Evolutionary conservation across 2,113 vertebrate genomes (phyloP), one percentile per base, ranked within the genome.

Genomic region (Nothoprocta pentlandii): DNA sequence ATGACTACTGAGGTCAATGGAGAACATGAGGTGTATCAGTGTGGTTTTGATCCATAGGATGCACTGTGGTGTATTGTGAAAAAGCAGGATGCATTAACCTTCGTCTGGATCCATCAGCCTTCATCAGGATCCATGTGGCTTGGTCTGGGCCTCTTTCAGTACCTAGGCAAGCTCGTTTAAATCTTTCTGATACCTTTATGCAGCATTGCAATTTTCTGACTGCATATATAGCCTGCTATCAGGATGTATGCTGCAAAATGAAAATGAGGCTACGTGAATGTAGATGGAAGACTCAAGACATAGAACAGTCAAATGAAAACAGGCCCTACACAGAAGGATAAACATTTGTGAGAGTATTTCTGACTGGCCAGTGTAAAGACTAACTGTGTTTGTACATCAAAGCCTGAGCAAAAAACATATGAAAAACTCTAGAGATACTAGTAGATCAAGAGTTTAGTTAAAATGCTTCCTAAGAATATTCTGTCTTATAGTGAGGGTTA

Each of bases 311-410:
- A 51, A 69, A 87, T 64, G 61, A 62, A 16, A 20, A 6, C 13
- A 19, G 44, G 20, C 54, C 13, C n/a, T 68, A 32, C 23, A 21
- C n/a, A 68, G 82, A 85, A 87, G 23, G 36, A 63, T 14, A 54
- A 63, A 7, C n/a, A 42, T 63, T 58, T 80, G 23, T 42, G 78
- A 42, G 13, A 10, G 5, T 47, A 34, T 61, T 94, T 91, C 66
- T 81, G 83, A 42, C 13, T 44, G 74, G 51, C 32, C 39, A 70
- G 25, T 32, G 12, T 26, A 61, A 63, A 23, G 86, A 47, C 39
- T 58, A 68, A 20, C 17, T 92, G 73, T 46, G 56, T 84, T 78
- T 89, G 46, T 16, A 87, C 78, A 81, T 64, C 69, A 85, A 89
- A 70, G 47, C 56, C 2, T 0, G 42, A 68, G 51, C 84, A 84